Evolutionary conservation across 2,888 invertebrate genomes (phyloP), one percentile per base, ranked within the genome.

Genomic region (Dicycla oo): DNA sequence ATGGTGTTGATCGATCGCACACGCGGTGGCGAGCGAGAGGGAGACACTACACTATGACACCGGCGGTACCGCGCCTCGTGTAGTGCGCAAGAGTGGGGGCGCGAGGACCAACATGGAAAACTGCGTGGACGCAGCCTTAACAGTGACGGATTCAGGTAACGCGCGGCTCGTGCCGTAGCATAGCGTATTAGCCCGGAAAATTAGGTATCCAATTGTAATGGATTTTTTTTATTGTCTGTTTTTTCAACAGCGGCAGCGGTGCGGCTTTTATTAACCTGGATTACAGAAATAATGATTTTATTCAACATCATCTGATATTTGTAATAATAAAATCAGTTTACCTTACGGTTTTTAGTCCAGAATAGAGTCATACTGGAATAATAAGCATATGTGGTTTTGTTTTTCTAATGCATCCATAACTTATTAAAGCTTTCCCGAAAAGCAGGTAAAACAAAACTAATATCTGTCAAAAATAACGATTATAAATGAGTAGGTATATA

Each of bases 91-190:
- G 87, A 92, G 93, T 93, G 93, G 94, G 94, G 95, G 93, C 78
- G 84, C 89, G 90, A 92, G 91, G 92, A 92, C 88, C 86, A 84
- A 91, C 89, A 89, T 92, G 93, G 90, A 91, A 92, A 93, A 92
- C 90, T 92, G 92, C 92, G 92, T 91, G 89, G 91, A 91, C 91
- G 89, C 91, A 91, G 87, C 88, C 88, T 89, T 73, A 69, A 45
- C 81, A 81, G 81, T 74, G 81, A 73, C 80, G 88, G 81, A 80
- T 77, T 80, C 69, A 69, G 81, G 53, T 60, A 47, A 61, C 57
- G 51, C 43, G 40, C 43, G 53, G 26, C 47, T 53, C 56, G 67
- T 65, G 63, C 60, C 30, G 30, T 61, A 57, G 30, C 47, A 23
- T 57, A 40, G 20, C 54, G 20, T 51, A 62, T 45, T 49, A 38